These are phyloP conservation scores for Caloenas nicobarica DNA, from an alignment of 2,113 vertebrate species.

Conservation along the genomic window DNA sequence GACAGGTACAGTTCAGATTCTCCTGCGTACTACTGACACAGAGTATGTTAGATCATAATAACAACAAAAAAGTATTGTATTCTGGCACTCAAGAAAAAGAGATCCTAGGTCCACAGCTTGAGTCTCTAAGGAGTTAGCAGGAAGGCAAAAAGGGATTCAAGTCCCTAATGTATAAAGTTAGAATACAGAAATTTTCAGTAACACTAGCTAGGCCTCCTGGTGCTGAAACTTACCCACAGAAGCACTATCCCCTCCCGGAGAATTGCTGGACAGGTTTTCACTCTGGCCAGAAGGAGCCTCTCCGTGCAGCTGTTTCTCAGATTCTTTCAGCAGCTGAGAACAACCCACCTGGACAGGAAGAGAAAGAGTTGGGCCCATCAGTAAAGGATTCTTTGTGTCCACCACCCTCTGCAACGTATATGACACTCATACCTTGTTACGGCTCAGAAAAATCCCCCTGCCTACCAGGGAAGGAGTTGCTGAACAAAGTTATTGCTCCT, in stretches of 20 bases:
- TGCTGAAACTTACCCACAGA: slow-evolving; percentile 68
- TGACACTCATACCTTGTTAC: neutral
- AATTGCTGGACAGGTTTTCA: slow-evolving; percentile 70
- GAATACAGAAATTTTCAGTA: neutral
- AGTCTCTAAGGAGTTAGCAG: neutral
- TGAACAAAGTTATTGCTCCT: neutral
- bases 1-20: neutral
- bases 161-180: neutral
- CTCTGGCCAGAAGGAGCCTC: slow-evolving; percentile 56
- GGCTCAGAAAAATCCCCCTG: neutral
- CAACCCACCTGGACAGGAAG: slow-evolving; percentile 73
- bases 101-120: neutral
- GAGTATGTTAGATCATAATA: neutral
- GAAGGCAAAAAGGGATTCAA: neutral
- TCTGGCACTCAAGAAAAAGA: neutral
- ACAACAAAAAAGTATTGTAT: neutral
- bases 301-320: slow-evolving; percentile 76
- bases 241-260: slow-evolving; percentile 63
- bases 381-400: neutral
- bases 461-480: neutral
- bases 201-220: neutral
- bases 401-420: neutral
- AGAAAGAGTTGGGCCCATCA: neutral
- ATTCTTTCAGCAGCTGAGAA: slow-evolving; percentile 79
- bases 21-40: neutral